These are phyloP conservation scores for Trichogramma dendrolimi DNA, from an alignment of 2,888 invertebrate species.

Conservation along the genomic window DNA sequence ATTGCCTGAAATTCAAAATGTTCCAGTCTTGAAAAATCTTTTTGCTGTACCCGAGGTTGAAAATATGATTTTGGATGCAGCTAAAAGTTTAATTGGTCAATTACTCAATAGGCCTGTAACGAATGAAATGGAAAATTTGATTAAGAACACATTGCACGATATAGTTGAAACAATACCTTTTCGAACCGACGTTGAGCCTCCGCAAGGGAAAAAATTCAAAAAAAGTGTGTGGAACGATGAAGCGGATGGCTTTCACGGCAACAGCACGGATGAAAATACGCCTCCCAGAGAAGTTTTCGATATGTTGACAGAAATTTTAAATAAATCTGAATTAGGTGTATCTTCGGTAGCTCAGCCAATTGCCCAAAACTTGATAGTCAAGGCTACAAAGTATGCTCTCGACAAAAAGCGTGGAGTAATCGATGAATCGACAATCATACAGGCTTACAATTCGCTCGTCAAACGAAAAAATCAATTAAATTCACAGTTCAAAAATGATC, in stretches of 20 bases:
- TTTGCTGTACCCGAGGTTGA: constrained; percentile 36
- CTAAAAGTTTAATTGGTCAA: constrained; percentile 30
- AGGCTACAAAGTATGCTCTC: constrained; percentile 34
- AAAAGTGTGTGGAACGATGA: not conserved
- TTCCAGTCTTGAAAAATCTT: constrained; percentile 35
- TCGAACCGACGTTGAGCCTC: not conserved
- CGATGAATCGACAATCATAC: constrained; percentile 30
- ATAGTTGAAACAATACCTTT: constrained; percentile 12
- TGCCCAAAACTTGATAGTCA: constrained; percentile 38
- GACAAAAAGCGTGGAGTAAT: constrained; percentile 22
- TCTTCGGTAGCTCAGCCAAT: constrained; percentile 28
- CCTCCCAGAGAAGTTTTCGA: constrained; percentile 14
- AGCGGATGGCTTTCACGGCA: too few relatives aligned
- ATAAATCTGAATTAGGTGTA: constrained; percentile 30
- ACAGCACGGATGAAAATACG: too few relatives aligned
- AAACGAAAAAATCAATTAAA: not conserved
- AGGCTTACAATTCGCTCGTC: constrained; percentile 26
- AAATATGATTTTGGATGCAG: constrained; percentile 31
- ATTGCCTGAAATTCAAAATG: constrained; percentile 31
- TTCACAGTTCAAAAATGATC: not conserved
- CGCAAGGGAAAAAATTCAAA: not conserved
- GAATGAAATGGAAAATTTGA: not conserved
- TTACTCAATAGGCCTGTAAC: constrained; percentile 1
- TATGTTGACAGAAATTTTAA: constrained; percentile 26
- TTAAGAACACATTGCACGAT: constrained; percentile 12